Base-by-base conservation (phyloP, 2,888 invertebrate species). In the Rhagium mordax region DNA sequence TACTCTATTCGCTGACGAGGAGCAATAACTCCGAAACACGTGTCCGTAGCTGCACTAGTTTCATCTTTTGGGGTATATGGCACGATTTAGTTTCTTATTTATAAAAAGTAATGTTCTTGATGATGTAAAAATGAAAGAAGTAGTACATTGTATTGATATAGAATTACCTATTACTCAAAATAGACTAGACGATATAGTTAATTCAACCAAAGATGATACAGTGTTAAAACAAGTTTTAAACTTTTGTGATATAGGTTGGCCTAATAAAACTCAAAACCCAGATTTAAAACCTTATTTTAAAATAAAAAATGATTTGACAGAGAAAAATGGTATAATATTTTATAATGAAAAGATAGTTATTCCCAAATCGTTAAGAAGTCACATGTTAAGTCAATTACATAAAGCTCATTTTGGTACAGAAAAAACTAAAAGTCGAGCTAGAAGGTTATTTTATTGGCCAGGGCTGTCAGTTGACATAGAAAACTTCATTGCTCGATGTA, bases 381-480 rank as follows among this genome's bases (percentile, higher is more conserved):
- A 62, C 41, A 78, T 83, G 20, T 24, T 80, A n/a, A 71, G 61
- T 3, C 75, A 75, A 72, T 70, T 85, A 60, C 85, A 86, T 82
- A 81, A 77, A 64, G 77, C 81, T 1, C 85, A 86, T 73, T 55
- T 85, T 20, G 85, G 84, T 5, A 81, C 81, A 1, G 78, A 81
- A 59, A 84, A 85, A 78, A 81, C 82, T 60, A 81, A 81, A 72
- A 66, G 79, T 29, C 73, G 80, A 18, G 82, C 82, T 6, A 72
- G 82, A 62, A 76, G 77, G 47, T 21, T 83, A 4, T 83, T 83
- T 71, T 85, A 83, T 67, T 85, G 84, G 84, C 85, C 84, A 16
- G 65, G 80, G 8, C 82, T 83, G 61, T 79, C 81, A 62, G 27
- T 3, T 13, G 82, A 85, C 20, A 81, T 86, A 48, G 81, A 83